Evolutionary conservation across 2,113 vertebrate genomes (phyloP).

Genomic region (Nipponia nippon): DNA sequence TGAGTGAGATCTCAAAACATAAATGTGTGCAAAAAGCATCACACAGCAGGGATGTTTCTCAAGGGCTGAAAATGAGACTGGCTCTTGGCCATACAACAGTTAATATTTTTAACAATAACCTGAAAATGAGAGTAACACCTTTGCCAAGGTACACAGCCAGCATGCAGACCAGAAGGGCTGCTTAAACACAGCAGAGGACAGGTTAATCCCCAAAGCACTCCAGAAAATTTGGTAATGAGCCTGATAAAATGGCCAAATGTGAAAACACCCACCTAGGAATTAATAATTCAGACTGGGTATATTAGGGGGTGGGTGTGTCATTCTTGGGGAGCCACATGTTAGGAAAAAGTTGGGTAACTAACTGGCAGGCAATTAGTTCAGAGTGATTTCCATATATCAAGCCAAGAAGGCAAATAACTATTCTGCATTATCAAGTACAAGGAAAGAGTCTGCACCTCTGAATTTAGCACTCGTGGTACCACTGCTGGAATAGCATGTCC

Average conservation of each 20-base stretch:
- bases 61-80: background rate
- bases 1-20: background rate
- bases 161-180: background rate
- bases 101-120: background rate
- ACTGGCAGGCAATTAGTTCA: background rate
- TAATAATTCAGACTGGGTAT: background rate
- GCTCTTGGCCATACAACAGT: background rate
- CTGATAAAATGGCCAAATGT: background rate
- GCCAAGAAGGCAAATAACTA: background rate
- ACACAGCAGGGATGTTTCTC: background rate
- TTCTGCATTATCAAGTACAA: background rate
- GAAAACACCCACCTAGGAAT: background rate
- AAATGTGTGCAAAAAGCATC: background rate
- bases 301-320: fast-evolving
- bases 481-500: background rate
- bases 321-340: background rate
- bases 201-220: background rate
- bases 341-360: background rate
- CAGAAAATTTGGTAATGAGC: background rate
- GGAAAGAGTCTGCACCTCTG: background rate
- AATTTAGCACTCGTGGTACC: background rate
- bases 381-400: background rate
- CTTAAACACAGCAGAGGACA: background rate
- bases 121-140: background rate
- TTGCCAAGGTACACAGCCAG: background rate